A percentile compares a stretch with the other conserved stretches of the same genome.
Conservation (phyloP, 1,140 invertebrate species). For the Wiebesia pumilae region DNA sequence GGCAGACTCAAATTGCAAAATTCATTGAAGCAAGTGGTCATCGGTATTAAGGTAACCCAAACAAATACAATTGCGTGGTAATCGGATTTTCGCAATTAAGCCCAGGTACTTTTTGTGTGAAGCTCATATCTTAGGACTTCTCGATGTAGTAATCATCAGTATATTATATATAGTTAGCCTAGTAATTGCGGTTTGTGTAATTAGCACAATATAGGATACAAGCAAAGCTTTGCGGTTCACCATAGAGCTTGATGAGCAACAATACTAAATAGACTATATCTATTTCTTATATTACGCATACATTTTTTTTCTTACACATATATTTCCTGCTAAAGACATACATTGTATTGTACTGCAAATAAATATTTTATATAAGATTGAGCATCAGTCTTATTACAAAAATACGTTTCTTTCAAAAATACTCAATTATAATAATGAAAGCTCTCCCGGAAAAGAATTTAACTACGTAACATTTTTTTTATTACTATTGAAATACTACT, state of each 20-base stretch:
- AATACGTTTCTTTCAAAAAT: too few relatives aligned
- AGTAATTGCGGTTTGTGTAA: conserved; percentile 39
- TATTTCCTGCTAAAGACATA: too few relatives aligned
- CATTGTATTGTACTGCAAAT: too few relatives aligned
- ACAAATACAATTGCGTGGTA: conserved; percentile 2
- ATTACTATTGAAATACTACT: too few relatives aligned
- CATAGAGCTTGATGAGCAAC: not conserved
- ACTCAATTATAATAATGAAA: too few relatives aligned
- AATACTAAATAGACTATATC: not conserved
- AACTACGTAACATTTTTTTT: too few relatives aligned
- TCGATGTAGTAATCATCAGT: conserved; percentile 7
- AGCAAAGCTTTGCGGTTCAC: conserved; percentile 12
- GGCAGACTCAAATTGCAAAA: not conserved
- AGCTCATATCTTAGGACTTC: conserved; percentile 27
- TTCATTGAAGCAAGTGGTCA: not conserved
- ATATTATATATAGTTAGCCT: not conserved
- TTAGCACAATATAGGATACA: not conserved
- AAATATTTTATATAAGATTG: too few relatives aligned
- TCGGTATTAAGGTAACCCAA: not conserved
- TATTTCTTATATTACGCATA: not conserved
- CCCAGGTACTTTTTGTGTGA: not conserved
- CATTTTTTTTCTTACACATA: not conserved
- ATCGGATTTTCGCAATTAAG: conserved; percentile 37
- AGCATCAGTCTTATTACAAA: too few relatives aligned
- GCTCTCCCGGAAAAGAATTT: too few relatives aligned